These are phyloP conservation scores for Ridgeia piscesae DNA, from an alignment of 1,140 invertebrate species.

Conservation along the genomic window DNA sequence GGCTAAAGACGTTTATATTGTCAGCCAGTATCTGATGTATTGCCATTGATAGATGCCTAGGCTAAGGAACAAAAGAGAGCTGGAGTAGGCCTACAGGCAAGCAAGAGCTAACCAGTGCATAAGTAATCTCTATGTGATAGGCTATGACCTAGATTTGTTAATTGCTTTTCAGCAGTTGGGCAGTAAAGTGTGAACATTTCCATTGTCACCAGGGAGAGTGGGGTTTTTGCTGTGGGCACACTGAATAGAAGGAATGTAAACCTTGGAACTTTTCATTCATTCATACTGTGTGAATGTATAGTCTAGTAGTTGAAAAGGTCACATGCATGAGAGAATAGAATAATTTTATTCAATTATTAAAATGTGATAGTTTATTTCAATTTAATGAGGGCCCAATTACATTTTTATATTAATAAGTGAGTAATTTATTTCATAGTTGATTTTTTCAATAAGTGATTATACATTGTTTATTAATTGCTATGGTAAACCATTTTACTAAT, in stretches of 20 bases:
- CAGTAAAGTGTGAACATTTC: not conserved
- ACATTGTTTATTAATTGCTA: too few species aligned
- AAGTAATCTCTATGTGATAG: not conserved
- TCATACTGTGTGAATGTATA: not conserved
- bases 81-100: not conserved
- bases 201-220: not conserved
- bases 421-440: too few species aligned
- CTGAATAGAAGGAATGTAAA: not conserved
- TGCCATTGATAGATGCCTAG: not conserved
- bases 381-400: not conserved
- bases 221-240: not conserved
- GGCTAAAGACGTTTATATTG: not conserved
- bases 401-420: too few species aligned
- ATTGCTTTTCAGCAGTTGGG: not conserved
- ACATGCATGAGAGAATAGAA: not conserved
- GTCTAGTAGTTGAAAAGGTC: not conserved
- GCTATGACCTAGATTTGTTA: constrained; percentile 1
- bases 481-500: too few species aligned
- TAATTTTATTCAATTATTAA: not conserved
- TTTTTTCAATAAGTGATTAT: too few species aligned
- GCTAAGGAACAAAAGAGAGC: not conserved
- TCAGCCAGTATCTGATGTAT: not conserved
- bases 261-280: not conserved
- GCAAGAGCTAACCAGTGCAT: not conserved
- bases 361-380: not conserved